Evolutionary conservation across 2,888 invertebrate genomes (phyloP), one percentile per base, ranked within the genome.

Genomic region (Antheraea yamamai): DNA sequence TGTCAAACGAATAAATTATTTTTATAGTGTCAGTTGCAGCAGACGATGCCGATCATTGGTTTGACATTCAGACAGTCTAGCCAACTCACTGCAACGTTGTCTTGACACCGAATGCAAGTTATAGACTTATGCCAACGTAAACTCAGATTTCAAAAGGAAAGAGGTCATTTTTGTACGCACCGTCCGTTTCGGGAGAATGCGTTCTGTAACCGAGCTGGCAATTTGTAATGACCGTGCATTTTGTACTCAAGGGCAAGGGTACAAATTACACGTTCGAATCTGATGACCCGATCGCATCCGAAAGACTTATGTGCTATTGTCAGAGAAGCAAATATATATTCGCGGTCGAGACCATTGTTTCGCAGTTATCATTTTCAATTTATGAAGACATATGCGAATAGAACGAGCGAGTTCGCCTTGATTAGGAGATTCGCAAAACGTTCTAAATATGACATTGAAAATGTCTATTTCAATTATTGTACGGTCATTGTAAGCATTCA

Each of bases 31-130:
- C 86, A 87, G 84, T 77, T 89, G 91, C 89, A 89, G 87, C 90
- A 89, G 91, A 88, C 91, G 83, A 82, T 88, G 88, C 88, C 90
- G 92, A 93, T 94, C 92, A 95, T 95, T 95, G 92, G 92, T 95
- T 94, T 95, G 95, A 95, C 95, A 93, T 95, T 95, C 94, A 95
- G 92, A 93, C 91, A 85, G 90, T 90, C 93, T 93, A 93, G 91
- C 93, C 89, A 89, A 91, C 90, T 91, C 91, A 91, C 92, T 94
- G 94, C 94, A 94, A 81, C 82, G 81, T 77, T 81, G 81, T 85
- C 83, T 84, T 86, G 82, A 84, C 88, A 87, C 82, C 81, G 83
- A 83, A 82, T 85, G 86, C 84, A 86, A 78, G 79, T 77, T 47
- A 73, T 71, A 72, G 68, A 30, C 61, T 74, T 76, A 68, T 77